Conservation (phyloP, 64 coral and sea anemone species). For the Porites australiensis region DNA sequence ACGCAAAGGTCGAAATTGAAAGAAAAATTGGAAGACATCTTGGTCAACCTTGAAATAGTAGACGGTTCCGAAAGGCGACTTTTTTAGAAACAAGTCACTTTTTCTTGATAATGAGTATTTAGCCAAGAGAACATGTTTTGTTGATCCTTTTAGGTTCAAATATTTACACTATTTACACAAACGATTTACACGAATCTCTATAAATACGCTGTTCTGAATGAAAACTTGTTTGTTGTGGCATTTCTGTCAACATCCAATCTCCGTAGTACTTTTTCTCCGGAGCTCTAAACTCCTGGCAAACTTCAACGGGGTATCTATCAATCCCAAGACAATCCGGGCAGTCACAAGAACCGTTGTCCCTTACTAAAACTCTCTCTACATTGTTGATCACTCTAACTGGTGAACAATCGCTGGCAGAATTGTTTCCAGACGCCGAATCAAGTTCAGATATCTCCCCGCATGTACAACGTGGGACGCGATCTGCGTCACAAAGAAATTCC, state of each 20-base stretch:
- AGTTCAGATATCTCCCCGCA: slow-evolving; percentile 81
- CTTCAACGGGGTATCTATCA: slow-evolving; percentile 42
- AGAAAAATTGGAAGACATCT: neutral
- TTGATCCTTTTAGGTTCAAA: neutral
- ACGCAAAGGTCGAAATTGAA: neutral
- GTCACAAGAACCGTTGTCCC: slow-evolving; percentile 54
- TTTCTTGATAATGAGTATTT: neutral
- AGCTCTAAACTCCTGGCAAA: slow-evolving; percentile 66
- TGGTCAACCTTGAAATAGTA: no score
- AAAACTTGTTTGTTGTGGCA: neutral
- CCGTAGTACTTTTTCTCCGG: slow-evolving; percentile 94
- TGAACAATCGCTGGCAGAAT: slow-evolving; percentile 66
- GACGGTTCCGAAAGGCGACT: no score
- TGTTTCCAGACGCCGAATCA: slow-evolving; percentile 70
- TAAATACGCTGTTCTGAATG: slow-evolving; percentile 31
- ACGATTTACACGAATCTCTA: slow-evolving; percentile 41
- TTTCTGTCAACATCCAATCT: slow-evolving; percentile 80
- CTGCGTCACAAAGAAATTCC: slow-evolving; percentile 73
- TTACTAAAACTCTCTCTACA: slow-evolving; percentile 43
- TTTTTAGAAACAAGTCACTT: neutral
- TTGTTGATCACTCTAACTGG: slow-evolving; percentile 50
- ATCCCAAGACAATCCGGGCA: slow-evolving; percentile 70
- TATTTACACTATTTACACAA: slow-evolving; percentile 57
- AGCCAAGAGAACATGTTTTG: neutral
- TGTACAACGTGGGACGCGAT: slow-evolving; percentile 75